A percentile compares a stretch with the other conserved stretches of the same genome.
These are phyloP conservation scores for Oryzias celebensis DNA, from an alignment of 2,113 vertebrate species.

Conservation along the genomic window DNA sequence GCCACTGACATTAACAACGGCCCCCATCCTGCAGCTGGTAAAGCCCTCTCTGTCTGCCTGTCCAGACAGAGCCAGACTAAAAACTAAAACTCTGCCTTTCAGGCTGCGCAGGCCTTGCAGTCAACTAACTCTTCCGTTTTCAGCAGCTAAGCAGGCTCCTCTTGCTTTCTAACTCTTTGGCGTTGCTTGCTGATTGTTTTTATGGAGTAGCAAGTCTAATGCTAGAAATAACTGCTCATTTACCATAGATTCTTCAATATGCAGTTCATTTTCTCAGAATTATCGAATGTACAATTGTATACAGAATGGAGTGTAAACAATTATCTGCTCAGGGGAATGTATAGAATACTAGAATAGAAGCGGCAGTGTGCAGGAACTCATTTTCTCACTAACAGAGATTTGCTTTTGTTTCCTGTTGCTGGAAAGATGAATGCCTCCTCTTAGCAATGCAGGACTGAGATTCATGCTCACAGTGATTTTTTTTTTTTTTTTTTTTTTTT, in stretches of 20 bases:
- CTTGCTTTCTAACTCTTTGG: constrained; percentile 13
- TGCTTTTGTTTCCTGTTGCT: too few relatives aligned
- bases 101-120: constrained; percentile 18
- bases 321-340: too few relatives aligned
- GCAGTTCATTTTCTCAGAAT: too few relatives aligned
- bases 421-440: too few relatives aligned
- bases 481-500: constrained; percentile 44
- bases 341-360: too few relatives aligned
- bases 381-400: too few relatives aligned
- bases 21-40: constrained; percentile 78
- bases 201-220: not conserved
- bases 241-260: too few relatives aligned
- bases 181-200: not conserved
- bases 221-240: not conserved
- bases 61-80: constrained; percentile 33
- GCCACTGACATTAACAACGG: constrained; percentile 72
- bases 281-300: too few relatives aligned
- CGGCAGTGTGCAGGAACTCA: constrained; percentile 4
- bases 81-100: constrained; percentile 45
- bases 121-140: constrained; percentile 48
- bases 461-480: constrained; percentile 22
- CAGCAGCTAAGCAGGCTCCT: constrained; percentile 6
- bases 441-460: constrained; percentile 11
- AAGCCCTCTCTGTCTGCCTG: constrained; percentile 54
- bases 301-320: too few relatives aligned